phyloP scores from a whole-genome alignment of 2,113 vertebrate genomes.

The Semnornis frantzii region DNA sequence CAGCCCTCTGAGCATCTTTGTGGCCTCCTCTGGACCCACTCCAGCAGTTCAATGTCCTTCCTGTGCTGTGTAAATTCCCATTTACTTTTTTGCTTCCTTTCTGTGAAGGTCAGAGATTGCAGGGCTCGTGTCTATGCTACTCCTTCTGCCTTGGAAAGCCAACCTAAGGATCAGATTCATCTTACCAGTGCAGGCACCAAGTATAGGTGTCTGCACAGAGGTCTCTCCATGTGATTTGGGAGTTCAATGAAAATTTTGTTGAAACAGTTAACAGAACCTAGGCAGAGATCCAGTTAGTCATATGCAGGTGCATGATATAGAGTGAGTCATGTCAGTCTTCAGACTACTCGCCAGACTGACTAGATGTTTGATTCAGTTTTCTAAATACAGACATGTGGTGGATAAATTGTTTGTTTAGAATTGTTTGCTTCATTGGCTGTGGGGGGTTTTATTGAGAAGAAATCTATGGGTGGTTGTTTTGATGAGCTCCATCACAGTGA shows the following conservation, averaged over 20 bases:
- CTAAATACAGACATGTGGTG: neutral
- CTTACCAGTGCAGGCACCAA: neutral
- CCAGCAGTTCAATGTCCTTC: too few relatives aligned
- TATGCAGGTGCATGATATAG: neutral
- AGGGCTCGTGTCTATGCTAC: neutral
- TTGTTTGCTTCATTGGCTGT: neutral
- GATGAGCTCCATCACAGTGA: neutral
- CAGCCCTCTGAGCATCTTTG: too few relatives aligned
- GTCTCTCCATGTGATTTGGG: neutral
- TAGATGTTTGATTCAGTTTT: neutral
- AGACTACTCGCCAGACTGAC: rapidly evolving
- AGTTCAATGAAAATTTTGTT: neutral
- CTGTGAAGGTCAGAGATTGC: neutral
- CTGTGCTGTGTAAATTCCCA: neutral
- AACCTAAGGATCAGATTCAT: neutral
- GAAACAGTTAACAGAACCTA: neutral
- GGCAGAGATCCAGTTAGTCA: neutral
- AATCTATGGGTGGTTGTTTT: neutral
- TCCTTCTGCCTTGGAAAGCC: neutral
- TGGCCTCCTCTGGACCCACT: too few relatives aligned
- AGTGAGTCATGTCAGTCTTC: neutral
- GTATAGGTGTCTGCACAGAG: neutral
- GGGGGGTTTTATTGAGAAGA: neutral
- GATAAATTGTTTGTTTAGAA: neutral
- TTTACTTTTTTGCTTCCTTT: neutral